A percentile compares a stretch with the other conserved stretches of the same genome.
These are phyloP conservation scores for Poeciliopsis gracilis DNA, from an alignment of 2,797 vertebrate genomes.

Conservation along the genomic window DNA sequence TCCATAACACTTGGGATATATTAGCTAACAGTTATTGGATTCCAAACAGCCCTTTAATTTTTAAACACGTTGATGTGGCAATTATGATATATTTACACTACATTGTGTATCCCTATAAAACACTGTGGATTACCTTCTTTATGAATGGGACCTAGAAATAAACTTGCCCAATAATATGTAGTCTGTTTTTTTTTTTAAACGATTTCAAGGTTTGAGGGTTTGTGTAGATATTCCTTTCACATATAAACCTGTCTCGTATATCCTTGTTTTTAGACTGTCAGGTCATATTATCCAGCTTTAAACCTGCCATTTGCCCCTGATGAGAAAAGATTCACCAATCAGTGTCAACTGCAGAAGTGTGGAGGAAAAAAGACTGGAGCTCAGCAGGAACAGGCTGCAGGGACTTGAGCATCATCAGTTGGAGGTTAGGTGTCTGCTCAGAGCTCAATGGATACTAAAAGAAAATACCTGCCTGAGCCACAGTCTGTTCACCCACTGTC, in stretches of 20 bases:
- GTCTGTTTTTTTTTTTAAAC: neutral
- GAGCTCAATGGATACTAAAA: constrained; percentile 13
- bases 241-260: neutral
- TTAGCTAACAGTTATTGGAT: neutral
- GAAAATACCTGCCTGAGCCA: constrained; percentile 5
- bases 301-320: neutral
- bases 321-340: neutral
- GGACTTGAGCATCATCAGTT: constrained; percentile 9
- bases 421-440: constrained; percentile 3
- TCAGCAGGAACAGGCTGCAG: neutral
- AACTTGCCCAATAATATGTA: neutral
- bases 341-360: constrained; percentile 5
- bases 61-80: neutral
- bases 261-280: neutral
- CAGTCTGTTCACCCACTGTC: constrained; percentile 15
- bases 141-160: neutral
- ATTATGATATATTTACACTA: neutral
- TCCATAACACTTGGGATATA: neutral
- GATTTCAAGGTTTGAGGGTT: neutral
- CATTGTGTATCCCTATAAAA: neutral
- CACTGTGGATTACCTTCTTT: neutral
- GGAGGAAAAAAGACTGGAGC: constrained; percentile 5
- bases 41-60: neutral
- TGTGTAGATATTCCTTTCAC: neutral
- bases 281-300: neutral